Base-by-base conservation (phyloP, 2,797 vertebrate genomes). In the Diceros bicornis region DNA sequence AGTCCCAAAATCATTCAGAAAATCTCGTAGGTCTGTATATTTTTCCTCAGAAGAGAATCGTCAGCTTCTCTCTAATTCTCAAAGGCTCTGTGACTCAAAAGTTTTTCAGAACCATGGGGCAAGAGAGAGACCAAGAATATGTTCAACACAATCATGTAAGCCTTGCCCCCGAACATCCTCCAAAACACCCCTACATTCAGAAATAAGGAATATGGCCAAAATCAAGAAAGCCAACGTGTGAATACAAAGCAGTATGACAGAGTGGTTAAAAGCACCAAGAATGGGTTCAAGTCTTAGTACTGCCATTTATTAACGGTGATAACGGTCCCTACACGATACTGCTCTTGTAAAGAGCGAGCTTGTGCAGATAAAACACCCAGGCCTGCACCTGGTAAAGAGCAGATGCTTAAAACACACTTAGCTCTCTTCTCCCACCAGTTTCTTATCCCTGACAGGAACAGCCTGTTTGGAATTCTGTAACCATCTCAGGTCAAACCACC, bases 61-160 rank as follows among this genome's bases (percentile, higher is more conserved):
- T 92, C 74, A 88, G 75, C 47, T 83, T 90, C 41, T 89, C 55
- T 59, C 66, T 61, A 92, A 82, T 89, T 89, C 86, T 83, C 64
- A 74, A 95, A 90, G 34, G 32, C 13, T 79, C 64, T 61, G 17
- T 75, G 77, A 87, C 29, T 27, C 50, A 37, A 20, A 81, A 72
- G 9, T 23, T 37, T 68, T 95, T 64, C 52, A 25, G 69, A 88
- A 94, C 32, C 29, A 72, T 16, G 17, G 23, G 61, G n/a, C 29
- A n/a, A 84, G 23, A 84, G 7, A 91, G 20, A 96, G 27, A 75
- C 16, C 18, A 68, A 75, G 47, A 71, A 37, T 50, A 89, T 10
- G 18, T 23, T 66, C 41, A 14, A 77, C 61, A 72, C 16, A 71
- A 20, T 82, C n/a, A 41, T 0, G 0, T 61, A 50, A 62, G n/a